Base-by-base conservation (phyloP, 2,113 vertebrate genomes). In the Peromyscus californicus region DNA sequence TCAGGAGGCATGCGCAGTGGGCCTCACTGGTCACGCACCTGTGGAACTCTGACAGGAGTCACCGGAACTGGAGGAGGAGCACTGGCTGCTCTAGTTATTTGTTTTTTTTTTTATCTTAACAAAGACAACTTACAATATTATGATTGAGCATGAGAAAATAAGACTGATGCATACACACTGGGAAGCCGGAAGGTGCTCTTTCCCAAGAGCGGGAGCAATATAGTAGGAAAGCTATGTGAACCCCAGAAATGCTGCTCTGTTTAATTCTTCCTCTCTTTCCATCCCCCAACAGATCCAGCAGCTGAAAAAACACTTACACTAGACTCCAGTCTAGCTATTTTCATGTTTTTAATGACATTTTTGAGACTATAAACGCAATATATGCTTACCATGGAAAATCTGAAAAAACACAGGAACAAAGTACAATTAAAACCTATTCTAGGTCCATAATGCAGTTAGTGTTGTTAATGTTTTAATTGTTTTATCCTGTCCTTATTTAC, bases 341-440 rank as follows among this genome's bases (percentile, higher is more conserved):
- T 17, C 74, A 83, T 54, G 36, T 59, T 93, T 91, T 75, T 65
- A 61, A 54, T 80, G 19, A 31, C 69, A 45, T 75, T 94, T 79
- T 72, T 94, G 86, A 86, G 24, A 65, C 76, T 87, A 45, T 93
- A 88, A 93, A 96, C 65, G 21, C 31, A 83, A 72, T 57, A 89
- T 1, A 17, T 95, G 74, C 42, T 82, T 78, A 63, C 61, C 65
- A 78, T 3, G 79, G 59, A 89, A 91, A 92, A 88, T 70, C 57
- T 90, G 39, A 82, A n/a, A 87, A 91, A 89, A 90, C 39, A 92
- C 0, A 59, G 45, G 91, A 89, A 86, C 39, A 19, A 84, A 42
- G 69, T 61, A 89, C 84, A 79, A 90, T 57, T 67, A 92, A 95
- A 86, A 90, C 91, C 11, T 82, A 82, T 45, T 91, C 12, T 90